Evolutionary conservation across 2,797 vertebrate genomes (phyloP).

Genomic region (Urosaurus nigricauda): DNA sequence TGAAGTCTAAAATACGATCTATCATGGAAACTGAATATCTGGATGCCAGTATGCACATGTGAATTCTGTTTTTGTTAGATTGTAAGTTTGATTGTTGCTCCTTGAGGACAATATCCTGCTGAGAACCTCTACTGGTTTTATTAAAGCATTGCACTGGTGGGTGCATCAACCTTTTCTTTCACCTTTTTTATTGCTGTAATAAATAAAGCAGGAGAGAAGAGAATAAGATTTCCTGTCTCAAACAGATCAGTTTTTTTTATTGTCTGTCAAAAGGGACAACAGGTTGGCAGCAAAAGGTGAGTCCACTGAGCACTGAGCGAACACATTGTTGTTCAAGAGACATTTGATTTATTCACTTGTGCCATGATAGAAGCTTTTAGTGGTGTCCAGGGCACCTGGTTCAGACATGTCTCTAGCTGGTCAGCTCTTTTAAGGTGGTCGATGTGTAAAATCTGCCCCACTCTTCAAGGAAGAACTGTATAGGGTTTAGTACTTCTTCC

Average conservation of each 20-base stretch:
- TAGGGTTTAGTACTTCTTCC: no score
- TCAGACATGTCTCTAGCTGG: not conserved
- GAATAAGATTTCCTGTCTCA: conserved; percentile 64
- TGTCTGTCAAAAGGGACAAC: conserved; percentile 62
- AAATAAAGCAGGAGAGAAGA: conserved; percentile 56
- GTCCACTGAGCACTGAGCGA: conserved; percentile 31
- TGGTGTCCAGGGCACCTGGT: conserved; percentile 15
- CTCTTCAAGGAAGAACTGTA: not conserved
- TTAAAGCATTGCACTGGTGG: conserved; percentile 50
- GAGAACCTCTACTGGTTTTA: conserved; percentile 64
- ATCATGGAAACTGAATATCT: not conserved
- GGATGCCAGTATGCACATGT: not conserved
- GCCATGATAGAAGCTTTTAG: not conserved
- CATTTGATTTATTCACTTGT: conserved; percentile 8
- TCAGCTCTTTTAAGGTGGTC: not conserved
- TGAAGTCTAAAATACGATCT: not conserved
- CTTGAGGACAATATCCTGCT: conserved; percentile 43
- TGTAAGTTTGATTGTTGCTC: not conserved
- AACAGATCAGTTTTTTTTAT: conserved; percentile 65
- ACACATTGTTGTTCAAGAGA: not conserved
- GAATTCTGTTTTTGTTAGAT: conserved; percentile 19
- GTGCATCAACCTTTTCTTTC: conserved; percentile 33
- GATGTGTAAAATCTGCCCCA: not conserved
- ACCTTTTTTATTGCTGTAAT: conserved; percentile 69
- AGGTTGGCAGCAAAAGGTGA: conserved; percentile 62